Conservation (phyloP, 2,888 invertebrate genomes). For the Linnaemya tessellans region DNA sequence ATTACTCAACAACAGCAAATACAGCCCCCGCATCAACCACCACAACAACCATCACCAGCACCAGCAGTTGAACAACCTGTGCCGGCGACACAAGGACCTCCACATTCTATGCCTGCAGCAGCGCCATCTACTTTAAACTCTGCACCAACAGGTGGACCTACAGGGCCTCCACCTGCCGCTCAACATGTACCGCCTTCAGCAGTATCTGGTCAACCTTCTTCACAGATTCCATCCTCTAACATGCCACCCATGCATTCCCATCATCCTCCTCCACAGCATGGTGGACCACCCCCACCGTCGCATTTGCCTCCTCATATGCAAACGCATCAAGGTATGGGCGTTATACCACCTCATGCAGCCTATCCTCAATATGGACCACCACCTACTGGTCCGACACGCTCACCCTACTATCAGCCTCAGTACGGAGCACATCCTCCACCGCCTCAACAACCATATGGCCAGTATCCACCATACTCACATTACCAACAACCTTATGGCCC, state of each 20-base stretch:
- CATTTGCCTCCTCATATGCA: slow-evolving; percentile 77
- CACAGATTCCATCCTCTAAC: slow-evolving; percentile 64
- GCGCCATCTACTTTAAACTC: slow-evolving; percentile 47
- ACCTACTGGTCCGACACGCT: slow-evolving; percentile 80
- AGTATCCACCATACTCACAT: slow-evolving; percentile 81
- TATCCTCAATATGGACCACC: slow-evolving; percentile 82
- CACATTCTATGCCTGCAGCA: slow-evolving; percentile 55
- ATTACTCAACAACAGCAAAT: slow-evolving; percentile 68
- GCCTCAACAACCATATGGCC: slow-evolving; percentile 80
- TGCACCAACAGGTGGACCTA: slow-evolving; percentile 43
- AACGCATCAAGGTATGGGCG: slow-evolving; percentile 80
- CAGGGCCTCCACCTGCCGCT: slow-evolving; percentile 61
- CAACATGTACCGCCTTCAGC: slow-evolving; percentile 60
- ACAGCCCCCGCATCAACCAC: slow-evolving; percentile 53
- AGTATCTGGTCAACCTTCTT: slow-evolving; percentile 58
- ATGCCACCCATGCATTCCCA: slow-evolving; percentile 74
- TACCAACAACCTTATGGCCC: slow-evolving; percentile 83
- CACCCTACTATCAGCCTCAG: slow-evolving; percentile 83
- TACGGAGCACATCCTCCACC: slow-evolving; percentile 81
- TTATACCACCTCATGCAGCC: slow-evolving; percentile 81
- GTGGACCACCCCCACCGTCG: slow-evolving; percentile 85
- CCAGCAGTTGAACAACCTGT: slow-evolving; percentile 61
- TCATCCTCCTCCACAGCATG: slow-evolving; percentile 79
- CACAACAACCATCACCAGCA: slow-evolving; percentile 34
- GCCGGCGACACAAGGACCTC: slow-evolving; percentile 62